These are phyloP conservation scores for Drosophila azteca DNA, from an alignment of 1,140 invertebrate genomes.

Conservation along the genomic window DNA sequence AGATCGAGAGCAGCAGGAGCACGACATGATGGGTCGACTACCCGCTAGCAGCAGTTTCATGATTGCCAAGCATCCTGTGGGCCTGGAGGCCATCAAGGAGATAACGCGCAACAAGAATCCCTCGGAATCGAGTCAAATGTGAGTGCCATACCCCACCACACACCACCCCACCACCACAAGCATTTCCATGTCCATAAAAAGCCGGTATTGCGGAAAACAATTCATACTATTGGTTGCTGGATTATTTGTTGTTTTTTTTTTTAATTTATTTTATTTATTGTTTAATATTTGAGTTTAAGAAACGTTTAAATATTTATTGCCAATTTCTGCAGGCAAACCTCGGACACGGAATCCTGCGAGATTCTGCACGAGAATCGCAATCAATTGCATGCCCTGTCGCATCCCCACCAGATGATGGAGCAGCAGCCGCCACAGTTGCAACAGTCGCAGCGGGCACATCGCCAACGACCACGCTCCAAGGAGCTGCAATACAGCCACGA, in stretches of 20 bases:
- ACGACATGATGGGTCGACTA: slow-evolving; percentile 59
- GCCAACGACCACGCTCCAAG: slow-evolving; percentile 76
- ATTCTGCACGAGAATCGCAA: slow-evolving; percentile 80
- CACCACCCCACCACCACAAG: background rate
- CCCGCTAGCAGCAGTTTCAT: slow-evolving; percentile 79
- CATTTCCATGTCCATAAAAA: background rate
- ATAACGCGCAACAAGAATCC: slow-evolving; percentile 83
- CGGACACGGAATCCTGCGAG: slow-evolving; percentile 83
- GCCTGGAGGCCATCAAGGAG: slow-evolving; percentile 83
- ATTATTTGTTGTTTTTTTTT: no score
- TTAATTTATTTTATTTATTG: no score
- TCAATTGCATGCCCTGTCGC: slow-evolving; percentile 66
- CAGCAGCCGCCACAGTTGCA: slow-evolving; percentile 34
- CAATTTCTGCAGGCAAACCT: slow-evolving; percentile 75
- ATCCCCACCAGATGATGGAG: background rate
- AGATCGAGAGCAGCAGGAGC: slow-evolving; percentile 32
- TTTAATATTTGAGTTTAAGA: no score
- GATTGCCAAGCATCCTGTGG: slow-evolving; percentile 82
- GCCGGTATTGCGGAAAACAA: no score
- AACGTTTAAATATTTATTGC: background rate
- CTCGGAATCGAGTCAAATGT: slow-evolving; percentile 83
- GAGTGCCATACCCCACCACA: slow-evolving; percentile 41
- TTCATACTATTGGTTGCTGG: no score
- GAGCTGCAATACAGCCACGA: slow-evolving; percentile 78
- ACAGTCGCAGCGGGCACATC: slow-evolving; percentile 60